phyloP scores from a whole-genome alignment of 2,797 vertebrate genomes.

The Nyctalus aviator region DNA sequence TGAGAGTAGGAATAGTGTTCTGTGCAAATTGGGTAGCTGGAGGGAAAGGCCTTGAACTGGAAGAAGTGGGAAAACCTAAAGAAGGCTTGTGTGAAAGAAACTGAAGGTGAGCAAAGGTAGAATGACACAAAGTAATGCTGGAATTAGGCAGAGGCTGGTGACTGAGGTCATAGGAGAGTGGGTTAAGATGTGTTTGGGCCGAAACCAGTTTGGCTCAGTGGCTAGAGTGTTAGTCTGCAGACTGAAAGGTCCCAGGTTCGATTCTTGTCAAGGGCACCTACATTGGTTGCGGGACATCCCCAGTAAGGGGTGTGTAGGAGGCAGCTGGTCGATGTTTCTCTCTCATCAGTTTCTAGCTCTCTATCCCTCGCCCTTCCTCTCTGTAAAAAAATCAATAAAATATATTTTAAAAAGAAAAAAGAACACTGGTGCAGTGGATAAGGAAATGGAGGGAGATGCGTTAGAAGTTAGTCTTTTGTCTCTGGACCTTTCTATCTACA shows the following conservation, averaged over 20 bases:
- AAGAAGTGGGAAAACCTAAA: slow-evolving; percentile 11
- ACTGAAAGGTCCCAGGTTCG: too few relatives aligned
- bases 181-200: background rate
- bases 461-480: slow-evolving; percentile 23
- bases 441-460: background rate
- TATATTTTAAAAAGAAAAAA: too few relatives aligned
- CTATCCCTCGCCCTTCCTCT: too few relatives aligned
- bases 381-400: too few relatives aligned
- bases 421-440: background rate
- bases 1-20: slow-evolving; percentile 44
- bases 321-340: too few relatives aligned
- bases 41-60: slow-evolving; percentile 30
- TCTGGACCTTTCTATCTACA: background rate
- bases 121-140: background rate
- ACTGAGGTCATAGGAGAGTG: background rate
- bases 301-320: too few relatives aligned
- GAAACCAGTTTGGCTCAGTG: too few relatives aligned
- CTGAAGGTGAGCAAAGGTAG: background rate
- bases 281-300: too few relatives aligned
- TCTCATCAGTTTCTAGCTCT: too few relatives aligned
- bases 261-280: too few relatives aligned
- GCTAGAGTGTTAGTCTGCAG: too few relatives aligned
- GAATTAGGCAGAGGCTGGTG: background rate
- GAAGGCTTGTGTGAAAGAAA: slow-evolving; percentile 13
- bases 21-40: slow-evolving; percentile 4